Evolutionary conservation across 2,113 vertebrate species (phyloP).

Genomic region (Machaerirhynchus nigripectus): DNA sequence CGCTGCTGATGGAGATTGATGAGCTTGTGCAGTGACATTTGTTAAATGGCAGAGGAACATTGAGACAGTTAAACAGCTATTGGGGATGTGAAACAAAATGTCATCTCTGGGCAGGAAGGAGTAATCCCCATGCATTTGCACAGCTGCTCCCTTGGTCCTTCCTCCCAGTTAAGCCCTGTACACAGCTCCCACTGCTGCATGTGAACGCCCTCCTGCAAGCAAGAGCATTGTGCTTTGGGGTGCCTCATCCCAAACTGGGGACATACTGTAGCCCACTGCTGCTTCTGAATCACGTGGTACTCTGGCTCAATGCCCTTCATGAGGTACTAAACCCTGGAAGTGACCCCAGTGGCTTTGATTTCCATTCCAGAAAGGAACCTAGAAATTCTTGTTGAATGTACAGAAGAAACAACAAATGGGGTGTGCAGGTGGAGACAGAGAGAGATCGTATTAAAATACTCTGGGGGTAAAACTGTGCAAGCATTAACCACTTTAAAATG

Average conservation of each 20-base stretch:
- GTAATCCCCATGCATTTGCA: neutral
- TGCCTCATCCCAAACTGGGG: neutral
- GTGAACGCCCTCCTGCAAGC: neutral
- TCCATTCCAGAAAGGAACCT: neutral
- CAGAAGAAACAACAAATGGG: neutral
- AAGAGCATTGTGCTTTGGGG: neutral
- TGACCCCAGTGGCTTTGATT: neutral
- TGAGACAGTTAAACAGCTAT: neutral
- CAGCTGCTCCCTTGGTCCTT: neutral
- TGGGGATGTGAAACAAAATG: conserved; percentile 8
- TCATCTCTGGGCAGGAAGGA: neutral
- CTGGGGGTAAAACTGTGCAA: neutral
- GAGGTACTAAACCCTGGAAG: neutral
- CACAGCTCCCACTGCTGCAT: neutral
- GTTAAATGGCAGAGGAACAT: neutral
- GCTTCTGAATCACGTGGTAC: neutral
- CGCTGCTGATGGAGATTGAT: neutral
- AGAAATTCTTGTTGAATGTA: neutral
- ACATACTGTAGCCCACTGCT: neutral
- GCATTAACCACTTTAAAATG: neutral
- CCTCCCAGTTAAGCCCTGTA: neutral
- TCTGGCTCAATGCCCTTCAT: neutral
- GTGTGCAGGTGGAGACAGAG: neutral
- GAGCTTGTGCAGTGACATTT: conserved; percentile 48
- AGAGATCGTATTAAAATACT: neutral